Evolutionary conservation across 1,140 invertebrate species (phyloP), one percentile per base, ranked within the genome.

Genomic region (Trachymyrmex cornetzi): DNA sequence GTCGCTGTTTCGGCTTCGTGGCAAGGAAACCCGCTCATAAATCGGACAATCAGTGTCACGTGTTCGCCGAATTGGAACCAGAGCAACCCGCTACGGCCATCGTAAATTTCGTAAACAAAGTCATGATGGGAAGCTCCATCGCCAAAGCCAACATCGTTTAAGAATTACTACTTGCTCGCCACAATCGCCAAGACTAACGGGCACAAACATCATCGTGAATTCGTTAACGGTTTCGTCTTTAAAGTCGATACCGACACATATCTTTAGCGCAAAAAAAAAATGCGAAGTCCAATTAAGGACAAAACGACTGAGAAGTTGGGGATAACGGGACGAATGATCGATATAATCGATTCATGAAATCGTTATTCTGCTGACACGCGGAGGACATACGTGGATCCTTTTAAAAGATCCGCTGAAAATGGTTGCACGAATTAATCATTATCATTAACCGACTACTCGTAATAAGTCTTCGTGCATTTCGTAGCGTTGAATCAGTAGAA

Each of bases 41-140:
- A 88, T 96, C 97, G 53, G 98, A 99, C 95, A 99, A 99, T 95
- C 98, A 99, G 94, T 99, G 99, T 95, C 99, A 99, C 96, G 96
- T 99, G 63, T 99, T 99, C 95, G 98, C 98, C 19, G 99, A 99
- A 95, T 96, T 99, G 48, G 98, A 99, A 93, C 97, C 98, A 12
- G 98, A 99, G 92, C 99, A 99, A 93, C 99, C 99, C 3, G 99
- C 99, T 12, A 97, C 97, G 53, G 99, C 99, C 53, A 99, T 99
- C 93, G 98, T 99, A 77, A 99, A 99, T 94, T 99, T 99, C 95
- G 98, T 99, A 50, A 98, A 98, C 93, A 99, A 99, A 96, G 98
- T 99, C 72, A 96, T 98, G 96, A 97, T 97, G 95, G 96, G 96
- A 6, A 96, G 93, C 82, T 95, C 95, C 12, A 94, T 95, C 16